phyloP scores from a whole-genome alignment of 2,113 vertebrate genomes.

The Cyanoderma ruficeps region DNA sequence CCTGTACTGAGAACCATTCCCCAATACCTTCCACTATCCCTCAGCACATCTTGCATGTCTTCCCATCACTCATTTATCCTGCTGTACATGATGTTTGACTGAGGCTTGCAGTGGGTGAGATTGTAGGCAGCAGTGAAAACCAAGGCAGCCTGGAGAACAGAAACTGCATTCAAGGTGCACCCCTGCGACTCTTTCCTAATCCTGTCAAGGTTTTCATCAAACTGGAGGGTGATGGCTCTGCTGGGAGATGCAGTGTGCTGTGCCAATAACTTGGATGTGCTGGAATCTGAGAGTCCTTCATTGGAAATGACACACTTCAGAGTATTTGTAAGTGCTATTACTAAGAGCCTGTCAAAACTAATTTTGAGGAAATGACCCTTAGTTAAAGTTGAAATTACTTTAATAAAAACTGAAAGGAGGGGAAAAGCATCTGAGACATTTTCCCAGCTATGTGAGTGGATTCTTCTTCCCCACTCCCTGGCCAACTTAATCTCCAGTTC shows the following conservation, averaged over 20 bases:
- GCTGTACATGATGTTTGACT: not conserved
- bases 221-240: not conserved
- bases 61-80: not conserved
- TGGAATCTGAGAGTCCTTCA: not conserved
- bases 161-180: not conserved
- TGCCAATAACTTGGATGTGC: not conserved
- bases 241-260: not conserved
- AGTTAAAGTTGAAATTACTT: not conserved
- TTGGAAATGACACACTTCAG: not conserved
- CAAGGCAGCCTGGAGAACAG: not conserved
- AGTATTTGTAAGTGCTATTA: not conserved
- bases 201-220: rapidly evolving
- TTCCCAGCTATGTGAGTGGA: not conserved
- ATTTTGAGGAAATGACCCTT: not conserved
- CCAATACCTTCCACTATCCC: not conserved
- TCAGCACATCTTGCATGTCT: not conserved
- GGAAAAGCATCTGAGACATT: not conserved
- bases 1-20: not conserved
- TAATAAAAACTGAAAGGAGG: not conserved
- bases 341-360: not conserved
- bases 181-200: not conserved
- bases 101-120: not conserved
- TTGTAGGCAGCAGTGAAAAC: not conserved
- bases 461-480: not conserved
- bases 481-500: not conserved